These are phyloP conservation scores for Exaiptasia diaphana DNA, from an alignment of 64 coral and sea anemone species.

Conservation along the genomic window DNA sequence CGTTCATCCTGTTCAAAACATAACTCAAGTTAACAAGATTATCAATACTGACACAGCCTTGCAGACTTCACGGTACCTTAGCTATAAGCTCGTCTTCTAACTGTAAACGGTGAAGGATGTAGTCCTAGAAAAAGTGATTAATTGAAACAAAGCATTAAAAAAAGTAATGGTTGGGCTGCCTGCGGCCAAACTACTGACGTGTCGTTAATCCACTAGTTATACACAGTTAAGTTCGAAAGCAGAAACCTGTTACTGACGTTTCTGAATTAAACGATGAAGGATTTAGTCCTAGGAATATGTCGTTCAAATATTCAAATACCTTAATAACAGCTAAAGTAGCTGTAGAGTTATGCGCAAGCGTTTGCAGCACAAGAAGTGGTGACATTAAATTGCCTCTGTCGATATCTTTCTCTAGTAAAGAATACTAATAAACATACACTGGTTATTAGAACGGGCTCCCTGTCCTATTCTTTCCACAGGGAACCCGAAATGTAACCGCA, in stretches of 20 bases:
- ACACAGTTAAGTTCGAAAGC: no score
- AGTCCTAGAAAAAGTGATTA: slow-evolving; percentile 59
- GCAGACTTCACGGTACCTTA: slow-evolving; percentile 29
- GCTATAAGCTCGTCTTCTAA: slow-evolving; percentile 90
- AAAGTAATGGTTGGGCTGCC: no score
- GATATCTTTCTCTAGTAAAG: slow-evolving; percentile 57
- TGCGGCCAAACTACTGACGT: no score
- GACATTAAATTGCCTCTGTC: slow-evolving; percentile 86
- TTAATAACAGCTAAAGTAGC: slow-evolving; percentile 90
- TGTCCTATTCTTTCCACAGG: no score
- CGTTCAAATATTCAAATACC: no score
- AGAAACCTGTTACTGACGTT: no score
- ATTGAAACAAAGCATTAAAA: no score
- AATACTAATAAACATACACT: background rate
- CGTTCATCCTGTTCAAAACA: slow-evolving; percentile 95
- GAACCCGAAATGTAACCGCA: no score
- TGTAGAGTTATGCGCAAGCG: slow-evolving; percentile 90
- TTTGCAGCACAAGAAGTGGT: slow-evolving; percentile 85
- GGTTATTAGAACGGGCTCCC: no score
- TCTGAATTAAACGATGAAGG: no score
- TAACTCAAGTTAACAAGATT: background rate
- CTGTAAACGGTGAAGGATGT: slow-evolving; percentile 86
- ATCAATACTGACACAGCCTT: background rate
- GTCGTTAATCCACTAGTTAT: no score
- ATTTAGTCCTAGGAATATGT: no score